These are phyloP conservation scores for Argyresthia goedartella DNA, from an alignment of 2,888 invertebrate species.

Conservation along the genomic window DNA sequence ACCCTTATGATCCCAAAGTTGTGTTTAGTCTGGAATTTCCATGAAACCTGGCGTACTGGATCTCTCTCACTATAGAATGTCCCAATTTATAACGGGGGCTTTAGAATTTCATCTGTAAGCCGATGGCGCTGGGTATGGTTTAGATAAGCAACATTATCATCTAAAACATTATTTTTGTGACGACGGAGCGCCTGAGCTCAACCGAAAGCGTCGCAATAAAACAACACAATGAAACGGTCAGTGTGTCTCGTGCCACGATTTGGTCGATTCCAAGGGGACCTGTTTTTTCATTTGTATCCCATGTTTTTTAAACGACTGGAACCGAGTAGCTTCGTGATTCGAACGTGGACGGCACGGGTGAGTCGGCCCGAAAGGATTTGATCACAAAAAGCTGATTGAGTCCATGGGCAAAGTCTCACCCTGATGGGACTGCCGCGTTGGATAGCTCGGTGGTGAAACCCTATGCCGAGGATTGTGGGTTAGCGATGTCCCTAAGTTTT, in stretches of 20 bases:
- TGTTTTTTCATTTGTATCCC: slow-evolving; percentile 29
- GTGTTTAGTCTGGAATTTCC: no score
- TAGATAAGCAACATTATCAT: not conserved
- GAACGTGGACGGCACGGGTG: slow-evolving; percentile 22
- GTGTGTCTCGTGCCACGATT: slow-evolving; percentile 64
- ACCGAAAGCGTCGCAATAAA: slow-evolving; percentile 31
- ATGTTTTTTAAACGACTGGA: slow-evolving; percentile 38
- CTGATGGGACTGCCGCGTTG: no score
- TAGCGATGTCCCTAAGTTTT: no score
- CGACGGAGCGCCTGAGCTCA: slow-evolving; percentile 42
- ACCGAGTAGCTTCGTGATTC: slow-evolving; percentile 36
- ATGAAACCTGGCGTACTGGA: not conserved
- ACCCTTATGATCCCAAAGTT: not conserved
- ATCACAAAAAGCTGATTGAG: slow-evolving; percentile 5
- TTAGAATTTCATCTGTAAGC: not conserved
- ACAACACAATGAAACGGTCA: slow-evolving; percentile 50
- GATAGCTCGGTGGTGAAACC: no score
- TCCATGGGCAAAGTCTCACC: no score
- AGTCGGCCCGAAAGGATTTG: slow-evolving; percentile 14
- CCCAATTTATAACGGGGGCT: not conserved
- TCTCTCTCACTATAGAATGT: slow-evolving; percentile 6
- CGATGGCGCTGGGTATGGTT: not conserved
- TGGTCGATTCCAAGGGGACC: slow-evolving; percentile 28
- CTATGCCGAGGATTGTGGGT: no score
- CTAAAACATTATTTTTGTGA: slow-evolving; percentile 33